A percentile compares a stretch with the other conserved stretches of the same genome.
Evolutionary conservation across 1,140 invertebrate species (phyloP).

Genomic region (Drosophila ogumai): DNA sequence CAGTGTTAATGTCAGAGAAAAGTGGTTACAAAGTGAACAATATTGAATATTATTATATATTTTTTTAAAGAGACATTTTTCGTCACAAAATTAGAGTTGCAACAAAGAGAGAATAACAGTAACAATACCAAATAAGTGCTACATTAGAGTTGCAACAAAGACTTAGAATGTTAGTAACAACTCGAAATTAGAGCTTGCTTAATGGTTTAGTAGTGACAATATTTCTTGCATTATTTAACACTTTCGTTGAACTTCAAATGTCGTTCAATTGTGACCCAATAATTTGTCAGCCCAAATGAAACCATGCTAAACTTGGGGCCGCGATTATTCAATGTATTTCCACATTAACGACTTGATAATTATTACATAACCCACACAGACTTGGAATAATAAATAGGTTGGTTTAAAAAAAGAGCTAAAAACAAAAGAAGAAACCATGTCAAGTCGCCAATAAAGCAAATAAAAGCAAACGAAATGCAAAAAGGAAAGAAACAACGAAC

Average conservation of each 20-base stretch:
- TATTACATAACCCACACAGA: slow-evolving; percentile 66
- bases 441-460: slow-evolving; percentile 70
- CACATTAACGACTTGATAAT: slow-evolving; percentile 58
- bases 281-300: slow-evolving; percentile 9
- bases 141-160: too few relatives aligned
- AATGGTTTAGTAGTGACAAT: background rate
- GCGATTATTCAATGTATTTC: slow-evolving; percentile 59
- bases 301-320: slow-evolving; percentile 35
- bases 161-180: too few relatives aligned
- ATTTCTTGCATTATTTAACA: background rate
- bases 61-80: too few relatives aligned
- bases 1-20: background rate
- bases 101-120: too few relatives aligned
- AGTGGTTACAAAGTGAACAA: background rate
- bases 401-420: slow-evolving; percentile 23
- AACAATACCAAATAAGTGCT: too few relatives aligned
- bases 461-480: slow-evolving; percentile 54
- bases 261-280: slow-evolving; percentile 16
- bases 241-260: slow-evolving; percentile 4
- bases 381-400: slow-evolving; percentile 72
- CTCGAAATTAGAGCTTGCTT: background rate
- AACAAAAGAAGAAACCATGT: slow-evolving; percentile 60
- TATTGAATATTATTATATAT: background rate
- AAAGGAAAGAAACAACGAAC: slow-evolving; percentile 52
- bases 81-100: too few relatives aligned